Conservation (phyloP, 2,113 vertebrate species). For the Cisticola juncidis region DNA sequence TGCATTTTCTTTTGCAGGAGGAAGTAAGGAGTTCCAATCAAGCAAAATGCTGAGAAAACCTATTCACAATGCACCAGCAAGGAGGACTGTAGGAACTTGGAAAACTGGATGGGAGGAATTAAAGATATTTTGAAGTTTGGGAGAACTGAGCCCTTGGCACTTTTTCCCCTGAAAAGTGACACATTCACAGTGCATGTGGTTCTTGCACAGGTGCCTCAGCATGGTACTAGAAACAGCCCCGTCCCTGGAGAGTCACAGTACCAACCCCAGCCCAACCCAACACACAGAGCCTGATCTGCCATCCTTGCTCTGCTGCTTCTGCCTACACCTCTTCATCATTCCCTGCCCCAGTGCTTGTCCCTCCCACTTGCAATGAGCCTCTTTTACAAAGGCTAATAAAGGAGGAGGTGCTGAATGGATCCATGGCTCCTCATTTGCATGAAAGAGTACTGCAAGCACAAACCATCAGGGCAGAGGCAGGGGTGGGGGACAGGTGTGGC, state of each 20-base stretch:
- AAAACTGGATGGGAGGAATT: background rate
- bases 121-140: background rate
- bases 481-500: background rate
- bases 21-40: background rate
- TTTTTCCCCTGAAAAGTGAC: background rate
- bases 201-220: background rate
- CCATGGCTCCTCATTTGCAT: background rate
- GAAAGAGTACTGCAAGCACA: background rate
- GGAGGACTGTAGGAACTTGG: background rate
- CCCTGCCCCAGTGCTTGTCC: background rate
- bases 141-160: background rate
- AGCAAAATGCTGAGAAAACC: background rate
- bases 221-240: background rate
- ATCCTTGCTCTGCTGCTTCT: background rate
- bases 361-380: background rate
- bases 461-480: background rate
- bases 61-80: background rate
- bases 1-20: background rate
- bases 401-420: background rate
- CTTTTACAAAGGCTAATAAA: background rate
- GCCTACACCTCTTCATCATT: background rate
- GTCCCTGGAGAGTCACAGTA: background rate
- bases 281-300: background rate
- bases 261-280: background rate
- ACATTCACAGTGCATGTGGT: background rate